Percentiles rank a stretch among this genome's conserved stretches.
These are phyloP conservation scores for Oreochromis niloticus DNA, from an alignment of 2,113 vertebrate species.

Conservation along the genomic window DNA sequence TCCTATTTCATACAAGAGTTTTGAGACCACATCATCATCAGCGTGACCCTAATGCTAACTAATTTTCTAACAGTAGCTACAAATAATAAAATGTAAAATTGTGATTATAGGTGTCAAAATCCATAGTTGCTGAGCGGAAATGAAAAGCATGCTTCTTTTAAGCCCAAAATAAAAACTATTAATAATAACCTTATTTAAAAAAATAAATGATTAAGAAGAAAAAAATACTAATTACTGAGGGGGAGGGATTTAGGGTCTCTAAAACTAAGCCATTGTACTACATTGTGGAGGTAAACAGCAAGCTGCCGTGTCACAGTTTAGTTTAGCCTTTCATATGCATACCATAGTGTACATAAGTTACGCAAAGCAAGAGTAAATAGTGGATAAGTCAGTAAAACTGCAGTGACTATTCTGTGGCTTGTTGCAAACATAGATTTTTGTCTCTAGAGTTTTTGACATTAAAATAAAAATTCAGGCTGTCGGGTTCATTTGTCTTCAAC, in stretches of 20 bases:
- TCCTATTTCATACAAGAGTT: background rate
- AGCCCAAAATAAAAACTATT: background rate
- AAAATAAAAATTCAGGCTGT: background rate
- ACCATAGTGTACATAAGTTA: background rate
- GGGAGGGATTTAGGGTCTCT: background rate
- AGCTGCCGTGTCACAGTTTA: background rate
- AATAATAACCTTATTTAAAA: background rate
- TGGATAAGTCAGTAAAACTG: background rate
- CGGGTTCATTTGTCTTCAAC: background rate
- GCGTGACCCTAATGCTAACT: background rate
- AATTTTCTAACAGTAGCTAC: background rate
- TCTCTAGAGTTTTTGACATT: background rate
- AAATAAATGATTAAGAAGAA: background rate
- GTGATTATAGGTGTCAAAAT: background rate
- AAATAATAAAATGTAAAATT: background rate
- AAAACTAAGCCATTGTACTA: background rate
- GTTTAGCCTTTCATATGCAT: background rate
- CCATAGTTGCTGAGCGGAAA: background rate
- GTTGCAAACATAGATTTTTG: background rate
- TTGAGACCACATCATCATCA: background rate
- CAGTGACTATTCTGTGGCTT: background rate
- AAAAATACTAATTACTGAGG: background rate
- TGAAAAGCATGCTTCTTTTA: background rate
- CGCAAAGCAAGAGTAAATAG: background rate
- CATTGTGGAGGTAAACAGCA: background rate